Conservation (phyloP, 2,113 vertebrate genomes). For the Aphyosemion australe region DNA sequence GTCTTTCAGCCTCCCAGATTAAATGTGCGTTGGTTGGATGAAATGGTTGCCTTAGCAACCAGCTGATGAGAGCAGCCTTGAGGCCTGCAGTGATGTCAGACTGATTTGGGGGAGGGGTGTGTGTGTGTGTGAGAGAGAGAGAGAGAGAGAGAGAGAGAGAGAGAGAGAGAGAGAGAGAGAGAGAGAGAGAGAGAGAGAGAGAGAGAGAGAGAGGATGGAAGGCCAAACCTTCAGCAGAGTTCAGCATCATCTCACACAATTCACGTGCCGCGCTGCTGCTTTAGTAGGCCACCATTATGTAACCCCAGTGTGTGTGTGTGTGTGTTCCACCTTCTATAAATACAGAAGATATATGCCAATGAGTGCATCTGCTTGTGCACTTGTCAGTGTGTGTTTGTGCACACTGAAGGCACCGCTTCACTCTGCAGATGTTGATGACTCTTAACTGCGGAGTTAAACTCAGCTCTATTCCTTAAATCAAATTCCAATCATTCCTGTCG, state of each 20-base stretch:
- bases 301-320: conserved; percentile 32
- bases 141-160: conserved; percentile 11
- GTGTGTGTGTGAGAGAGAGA: conserved; percentile 1
- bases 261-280: conserved; percentile 64
- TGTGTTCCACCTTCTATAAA: conserved; percentile 47
- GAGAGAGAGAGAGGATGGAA: conserved; percentile 23
- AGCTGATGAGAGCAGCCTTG: conserved; percentile 65
- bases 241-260: conserved; percentile 64
- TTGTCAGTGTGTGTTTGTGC: conserved; percentile 29
- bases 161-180: neutral
- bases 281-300: conserved; percentile 68
- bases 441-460: too few relatives aligned
- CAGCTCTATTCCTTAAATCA: too few relatives aligned
- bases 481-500: too few relatives aligned
- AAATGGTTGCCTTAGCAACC: conserved; percentile 78
- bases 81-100: conserved; percentile 68
- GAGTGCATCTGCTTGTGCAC: conserved; percentile 10
- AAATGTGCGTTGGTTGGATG: conserved; percentile 72
- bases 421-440: too few relatives aligned
- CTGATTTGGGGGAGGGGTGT: conserved; percentile 57
- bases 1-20: conserved; percentile 63
- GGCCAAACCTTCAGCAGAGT: conserved; percentile 60
- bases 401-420: conserved; percentile 9
- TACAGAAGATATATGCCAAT: conserved; percentile 28
- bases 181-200: neutral